Evolutionary conservation across 2,113 vertebrate species (phyloP).

Genomic region (Pituophis catenifer): DNA sequence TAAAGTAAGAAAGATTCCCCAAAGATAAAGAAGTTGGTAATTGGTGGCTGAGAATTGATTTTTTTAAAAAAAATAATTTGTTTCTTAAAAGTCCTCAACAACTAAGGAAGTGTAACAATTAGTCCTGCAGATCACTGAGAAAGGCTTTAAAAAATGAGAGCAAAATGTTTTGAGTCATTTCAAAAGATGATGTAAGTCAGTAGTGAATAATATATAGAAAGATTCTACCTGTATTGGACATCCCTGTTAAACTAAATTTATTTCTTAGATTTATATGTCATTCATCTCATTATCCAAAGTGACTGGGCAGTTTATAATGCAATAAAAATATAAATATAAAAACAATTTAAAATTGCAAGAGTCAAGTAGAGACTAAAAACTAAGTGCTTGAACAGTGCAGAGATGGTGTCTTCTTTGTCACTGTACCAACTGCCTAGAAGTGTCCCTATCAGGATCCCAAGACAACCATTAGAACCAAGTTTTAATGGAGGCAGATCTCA

Average conservation of each 20-base stretch:
- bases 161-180: not conserved
- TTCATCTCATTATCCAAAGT: not conserved
- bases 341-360: not conserved
- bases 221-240: not conserved
- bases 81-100: not conserved
- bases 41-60: not conserved
- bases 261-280: not conserved
- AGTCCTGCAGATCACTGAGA: not conserved
- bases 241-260: not conserved
- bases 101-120: not conserved
- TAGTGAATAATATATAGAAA: not conserved
- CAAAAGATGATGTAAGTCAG: not conserved
- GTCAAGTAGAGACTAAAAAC: not conserved
- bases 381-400: not conserved
- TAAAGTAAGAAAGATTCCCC: not conserved
- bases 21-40: not conserved
- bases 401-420: not conserved
- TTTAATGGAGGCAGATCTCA: not conserved
- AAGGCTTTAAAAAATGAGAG: not conserved
- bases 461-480: not conserved
- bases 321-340: not conserved
- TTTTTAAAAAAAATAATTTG: not conserved
- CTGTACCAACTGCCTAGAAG: not conserved
- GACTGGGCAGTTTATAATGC: not conserved
- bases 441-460: not conserved